Percentiles rank a stretch among this genome's conserved stretches.
phyloP scores from a whole-genome alignment of 2,888 invertebrate species.

The Heliothis peltigera region DNA sequence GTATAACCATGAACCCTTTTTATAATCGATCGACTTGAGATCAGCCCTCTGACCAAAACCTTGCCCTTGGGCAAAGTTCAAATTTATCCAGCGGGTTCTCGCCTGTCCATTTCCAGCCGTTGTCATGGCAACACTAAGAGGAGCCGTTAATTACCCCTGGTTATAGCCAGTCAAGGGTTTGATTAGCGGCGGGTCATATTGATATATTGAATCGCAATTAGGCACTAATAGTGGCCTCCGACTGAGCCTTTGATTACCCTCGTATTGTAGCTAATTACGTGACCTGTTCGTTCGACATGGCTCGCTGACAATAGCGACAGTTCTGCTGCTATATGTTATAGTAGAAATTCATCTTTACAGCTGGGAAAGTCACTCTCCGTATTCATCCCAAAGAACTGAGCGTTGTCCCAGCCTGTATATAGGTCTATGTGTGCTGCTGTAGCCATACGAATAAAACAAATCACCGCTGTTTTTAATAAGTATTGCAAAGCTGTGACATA shows the following conservation, averaged over 20 bases:
- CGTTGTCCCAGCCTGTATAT: too few relatives aligned
- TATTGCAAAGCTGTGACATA: too few relatives aligned
- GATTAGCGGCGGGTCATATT: constrained; percentile 51
- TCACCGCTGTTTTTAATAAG: too few relatives aligned
- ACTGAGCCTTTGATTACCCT: constrained; percentile 46
- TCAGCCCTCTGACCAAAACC: not conserved
- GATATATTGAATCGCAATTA: constrained; percentile 58
- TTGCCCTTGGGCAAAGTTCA: not conserved
- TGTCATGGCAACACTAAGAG: constrained; percentile 23
- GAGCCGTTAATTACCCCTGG: constrained; percentile 43
- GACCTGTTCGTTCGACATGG: constrained; percentile 7
- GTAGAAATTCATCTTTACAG: not conserved
- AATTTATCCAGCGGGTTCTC: not conserved
- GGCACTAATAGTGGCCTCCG: constrained; percentile 41
- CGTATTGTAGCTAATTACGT: constrained; percentile 32
- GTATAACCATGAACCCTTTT: not conserved
- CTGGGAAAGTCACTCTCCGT: too few relatives aligned
- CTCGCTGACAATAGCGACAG: not conserved
- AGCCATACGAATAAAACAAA: too few relatives aligned
- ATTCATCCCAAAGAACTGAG: too few relatives aligned
- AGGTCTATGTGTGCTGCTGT: too few relatives aligned
- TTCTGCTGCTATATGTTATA: not conserved
- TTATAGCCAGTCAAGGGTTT: constrained; percentile 48
- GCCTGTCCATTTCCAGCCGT: constrained; percentile 6
- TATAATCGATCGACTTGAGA: constrained; percentile 2